Evolutionary conservation across 2,888 invertebrate species (phyloP).

Genomic region (Glomeris marginata): DNA sequence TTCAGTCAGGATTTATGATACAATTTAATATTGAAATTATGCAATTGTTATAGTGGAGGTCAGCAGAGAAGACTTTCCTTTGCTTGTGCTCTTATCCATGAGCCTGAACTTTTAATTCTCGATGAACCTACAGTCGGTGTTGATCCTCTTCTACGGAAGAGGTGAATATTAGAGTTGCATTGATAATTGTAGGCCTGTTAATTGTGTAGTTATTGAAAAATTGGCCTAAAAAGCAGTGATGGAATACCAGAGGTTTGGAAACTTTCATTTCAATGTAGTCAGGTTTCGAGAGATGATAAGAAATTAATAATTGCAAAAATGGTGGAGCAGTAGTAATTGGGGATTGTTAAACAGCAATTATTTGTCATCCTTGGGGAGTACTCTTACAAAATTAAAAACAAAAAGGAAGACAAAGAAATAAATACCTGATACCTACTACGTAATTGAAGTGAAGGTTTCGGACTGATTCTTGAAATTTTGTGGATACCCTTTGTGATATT

Average conservation of each 20-base stretch:
- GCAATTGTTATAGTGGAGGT: conserved; percentile 52
- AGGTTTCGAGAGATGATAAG: too few species aligned
- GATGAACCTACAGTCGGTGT: conserved; percentile 91
- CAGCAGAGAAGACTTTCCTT: conserved; percentile 83
- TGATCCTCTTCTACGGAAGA: conserved; percentile 54
- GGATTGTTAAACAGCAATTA: too few species aligned
- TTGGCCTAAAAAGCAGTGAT: background rate
- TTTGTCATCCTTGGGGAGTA: too few species aligned
- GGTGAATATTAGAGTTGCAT: background rate
- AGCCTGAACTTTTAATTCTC: conserved; percentile 75
- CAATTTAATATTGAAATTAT: conserved; percentile 4
- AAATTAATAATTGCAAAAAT: too few species aligned
- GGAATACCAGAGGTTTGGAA: background rate
- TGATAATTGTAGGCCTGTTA: background rate
- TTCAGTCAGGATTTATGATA: background rate
- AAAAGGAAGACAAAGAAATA: too few species aligned
- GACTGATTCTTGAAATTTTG: too few species aligned
- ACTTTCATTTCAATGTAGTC: background rate
- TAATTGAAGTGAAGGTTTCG: too few species aligned
- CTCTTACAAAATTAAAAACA: too few species aligned
- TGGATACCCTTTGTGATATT: background rate
- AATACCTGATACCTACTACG: too few species aligned
- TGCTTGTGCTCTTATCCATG: conserved; percentile 81
- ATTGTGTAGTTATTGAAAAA: background rate
- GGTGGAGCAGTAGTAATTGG: too few species aligned